phyloP scores from a whole-genome alignment of 1,140 invertebrate species.

The Drosophila orosa region DNA sequence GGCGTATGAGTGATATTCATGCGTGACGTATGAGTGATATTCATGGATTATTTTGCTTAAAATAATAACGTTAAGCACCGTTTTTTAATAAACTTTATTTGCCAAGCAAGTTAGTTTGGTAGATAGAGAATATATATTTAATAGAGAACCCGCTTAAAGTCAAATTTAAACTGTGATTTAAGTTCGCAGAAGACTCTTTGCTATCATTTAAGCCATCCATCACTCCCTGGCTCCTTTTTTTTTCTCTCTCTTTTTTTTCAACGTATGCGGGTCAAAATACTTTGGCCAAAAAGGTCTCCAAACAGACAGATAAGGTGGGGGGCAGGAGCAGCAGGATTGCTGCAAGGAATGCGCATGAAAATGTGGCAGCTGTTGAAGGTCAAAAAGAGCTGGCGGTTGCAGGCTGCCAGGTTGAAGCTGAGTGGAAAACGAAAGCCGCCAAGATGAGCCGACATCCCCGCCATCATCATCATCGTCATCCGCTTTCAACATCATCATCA shows the following conservation, averaged over 20 bases:
- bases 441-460: conserved; percentile 32
- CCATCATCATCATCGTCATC: conserved; percentile 31
- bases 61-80: not conserved
- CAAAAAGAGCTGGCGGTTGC: conserved; percentile 40
- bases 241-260: conserved; percentile 4
- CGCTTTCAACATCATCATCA: conserved; percentile 7
- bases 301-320: conserved; percentile 10
- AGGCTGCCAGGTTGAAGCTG: conserved; percentile 1
- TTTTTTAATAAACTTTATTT: not conserved
- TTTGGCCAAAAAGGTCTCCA: conserved; percentile 49
- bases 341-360: conserved; percentile 57
- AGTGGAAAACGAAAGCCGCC: conserved; percentile 32
- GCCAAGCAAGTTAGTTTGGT: not conserved
- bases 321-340: not conserved
- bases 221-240: conserved; percentile 11
- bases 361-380: conserved; percentile 78
- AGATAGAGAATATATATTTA: too few species aligned
- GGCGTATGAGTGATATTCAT: not conserved
- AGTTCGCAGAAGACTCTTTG: conserved; percentile 4
- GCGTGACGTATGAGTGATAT: conserved; percentile 3
- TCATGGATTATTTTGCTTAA: not conserved
- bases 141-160: conserved; percentile 11
- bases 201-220: conserved; percentile 54
- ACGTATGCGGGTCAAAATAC: conserved; percentile 71
- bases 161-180: conserved; percentile 4